phyloP scores from a whole-genome alignment of 1,140 invertebrate species.

The Diorhabda elongata region DNA sequence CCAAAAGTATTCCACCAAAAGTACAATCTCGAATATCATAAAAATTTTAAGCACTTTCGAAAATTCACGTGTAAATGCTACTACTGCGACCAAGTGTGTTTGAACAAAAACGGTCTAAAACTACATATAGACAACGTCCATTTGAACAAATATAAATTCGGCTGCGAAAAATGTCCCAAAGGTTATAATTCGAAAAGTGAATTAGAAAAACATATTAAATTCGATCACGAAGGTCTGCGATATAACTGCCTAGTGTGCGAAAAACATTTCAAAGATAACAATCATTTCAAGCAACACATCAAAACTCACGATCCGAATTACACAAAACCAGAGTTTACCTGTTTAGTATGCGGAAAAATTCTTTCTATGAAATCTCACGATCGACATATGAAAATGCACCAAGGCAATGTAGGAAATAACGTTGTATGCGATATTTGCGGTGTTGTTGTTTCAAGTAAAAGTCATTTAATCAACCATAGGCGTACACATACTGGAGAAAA shows the following conservation, averaged over 20 bases:
- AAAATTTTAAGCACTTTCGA: slow-evolving; percentile 36
- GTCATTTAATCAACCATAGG: slow-evolving; percentile 63
- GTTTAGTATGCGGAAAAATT: slow-evolving; percentile 21
- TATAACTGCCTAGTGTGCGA: slow-evolving; percentile 24
- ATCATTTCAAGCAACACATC: slow-evolving; percentile 12
- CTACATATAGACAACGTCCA: slow-evolving; percentile 20
- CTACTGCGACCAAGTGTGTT: slow-evolving; percentile 11
- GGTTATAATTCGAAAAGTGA: slow-evolving; percentile 26
- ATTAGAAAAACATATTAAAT: slow-evolving; percentile 20
- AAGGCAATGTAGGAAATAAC: not conserved
- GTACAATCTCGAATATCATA: slow-evolving; percentile 41
- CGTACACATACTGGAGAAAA: slow-evolving; percentile 85
- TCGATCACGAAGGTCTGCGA: slow-evolving; percentile 28
- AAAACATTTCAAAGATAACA: slow-evolving; percentile 18
- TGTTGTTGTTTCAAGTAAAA: slow-evolving; percentile 23
- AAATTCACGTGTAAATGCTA: slow-evolving; percentile 6
- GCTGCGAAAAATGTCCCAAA: slow-evolving; percentile 32
- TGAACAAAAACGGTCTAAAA: slow-evolving; percentile 15
- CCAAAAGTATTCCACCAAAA: slow-evolving; percentile 65
- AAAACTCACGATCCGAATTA: slow-evolving; percentile 20
- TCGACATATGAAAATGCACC: slow-evolving; percentile 6
- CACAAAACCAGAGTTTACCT: slow-evolving; percentile 13
- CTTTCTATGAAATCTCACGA: slow-evolving; percentile 8
- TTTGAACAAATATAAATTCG: slow-evolving; percentile 23
- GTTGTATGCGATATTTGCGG: slow-evolving; percentile 40